These are phyloP conservation scores for Cecidostiba fungosa DNA, from an alignment of 2,888 invertebrate species.

Conservation along the genomic window DNA sequence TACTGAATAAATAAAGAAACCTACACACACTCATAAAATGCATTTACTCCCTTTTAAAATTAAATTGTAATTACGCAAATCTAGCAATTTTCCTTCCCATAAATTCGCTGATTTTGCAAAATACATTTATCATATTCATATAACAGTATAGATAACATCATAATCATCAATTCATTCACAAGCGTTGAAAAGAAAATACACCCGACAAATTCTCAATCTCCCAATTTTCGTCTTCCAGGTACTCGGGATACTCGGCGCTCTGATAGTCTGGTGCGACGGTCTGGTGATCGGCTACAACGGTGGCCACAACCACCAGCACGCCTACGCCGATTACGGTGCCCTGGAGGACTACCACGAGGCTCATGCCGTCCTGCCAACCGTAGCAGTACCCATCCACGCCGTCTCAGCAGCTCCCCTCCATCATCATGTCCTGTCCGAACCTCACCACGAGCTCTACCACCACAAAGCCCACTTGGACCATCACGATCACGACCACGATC, in stretches of 20 bases:
- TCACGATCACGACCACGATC: constrained; percentile 72
- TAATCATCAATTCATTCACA: no score
- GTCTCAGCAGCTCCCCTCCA: constrained; percentile 76
- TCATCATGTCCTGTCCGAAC: constrained; percentile 58
- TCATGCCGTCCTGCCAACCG: constrained; percentile 75
- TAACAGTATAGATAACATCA: background rate
- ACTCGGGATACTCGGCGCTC: constrained; percentile 71
- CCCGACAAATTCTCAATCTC: background rate
- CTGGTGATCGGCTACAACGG: constrained; percentile 76
- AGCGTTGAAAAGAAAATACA: background rate
- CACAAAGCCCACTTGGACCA: constrained; percentile 69
- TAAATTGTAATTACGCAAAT: background rate
- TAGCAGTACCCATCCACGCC: constrained; percentile 76
- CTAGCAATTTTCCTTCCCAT: background rate
- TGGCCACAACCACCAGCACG: constrained; percentile 66
- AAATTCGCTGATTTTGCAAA: background rate
- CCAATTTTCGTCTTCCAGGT: constrained; percentile 65
- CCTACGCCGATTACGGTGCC: constrained; percentile 74
- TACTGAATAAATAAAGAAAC: no score
- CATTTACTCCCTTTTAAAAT: no score
- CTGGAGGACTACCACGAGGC: constrained; percentile 75
- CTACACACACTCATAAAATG: no score
- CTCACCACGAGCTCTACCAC: constrained; percentile 56
- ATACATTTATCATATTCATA: background rate
- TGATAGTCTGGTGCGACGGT: constrained; percentile 70